Percentiles rank a stretch among this genome's conserved stretches.
Conservation (phyloP, 2,888 invertebrate genomes). For the Penaeus monodon region DNA sequence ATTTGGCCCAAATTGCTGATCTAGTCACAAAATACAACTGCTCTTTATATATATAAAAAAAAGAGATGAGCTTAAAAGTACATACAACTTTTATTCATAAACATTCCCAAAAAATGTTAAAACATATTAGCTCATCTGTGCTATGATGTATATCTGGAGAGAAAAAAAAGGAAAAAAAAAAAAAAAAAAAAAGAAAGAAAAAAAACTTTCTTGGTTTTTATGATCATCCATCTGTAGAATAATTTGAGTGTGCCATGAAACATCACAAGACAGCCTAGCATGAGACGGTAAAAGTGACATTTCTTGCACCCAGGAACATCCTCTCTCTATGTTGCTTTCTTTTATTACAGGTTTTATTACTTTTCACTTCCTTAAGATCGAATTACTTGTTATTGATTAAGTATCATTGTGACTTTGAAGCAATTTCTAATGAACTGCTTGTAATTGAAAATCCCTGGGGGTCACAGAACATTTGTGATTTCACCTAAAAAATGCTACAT, state of each 20-base stretch:
- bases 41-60: slow-evolving; percentile 12
- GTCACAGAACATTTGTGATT: slow-evolving; percentile 3
- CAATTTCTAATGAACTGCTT: slow-evolving; percentile 4
- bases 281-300: slow-evolving; percentile 27
- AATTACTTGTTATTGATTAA: background rate
- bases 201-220: slow-evolving; percentile 44
- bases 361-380: too few species aligned
- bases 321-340: background rate
- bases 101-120: slow-evolving; percentile 56
- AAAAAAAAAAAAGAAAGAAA: background rate
- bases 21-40: slow-evolving; percentile 42
- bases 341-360: slow-evolving; percentile 9
- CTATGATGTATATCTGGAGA: slow-evolving; percentile 36
- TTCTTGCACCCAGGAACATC: background rate
- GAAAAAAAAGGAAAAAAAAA: too few species aligned
- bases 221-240: slow-evolving; percentile 39
- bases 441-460: slow-evolving; percentile 1
- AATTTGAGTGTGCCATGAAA: slow-evolving; percentile 52
- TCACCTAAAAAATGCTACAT: slow-evolving; percentile 2
- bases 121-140: slow-evolving; percentile 41
- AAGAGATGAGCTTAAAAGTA: slow-evolving; percentile 45
- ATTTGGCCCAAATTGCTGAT: slow-evolving; percentile 44
- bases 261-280: slow-evolving; percentile 55
- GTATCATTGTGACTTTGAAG: slow-evolving; percentile 6
- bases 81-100: slow-evolving; percentile 54